These are phyloP conservation scores for Lepus oiostolus DNA, from an alignment of 2,797 vertebrate species.

Conservation along the genomic window DNA sequence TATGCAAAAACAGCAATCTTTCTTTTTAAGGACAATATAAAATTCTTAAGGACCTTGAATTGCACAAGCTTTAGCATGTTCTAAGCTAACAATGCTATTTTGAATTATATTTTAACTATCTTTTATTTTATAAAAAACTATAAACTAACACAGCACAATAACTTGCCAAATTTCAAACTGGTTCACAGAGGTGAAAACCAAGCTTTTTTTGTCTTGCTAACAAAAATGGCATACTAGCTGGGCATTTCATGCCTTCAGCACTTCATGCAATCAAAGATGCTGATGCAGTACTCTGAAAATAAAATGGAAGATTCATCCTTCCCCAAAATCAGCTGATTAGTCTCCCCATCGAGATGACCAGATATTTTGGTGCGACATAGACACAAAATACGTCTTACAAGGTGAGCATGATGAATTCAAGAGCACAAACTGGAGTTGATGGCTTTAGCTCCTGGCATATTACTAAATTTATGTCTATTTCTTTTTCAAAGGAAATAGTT, in stretches of 20 bases:
- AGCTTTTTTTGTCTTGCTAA: constrained; percentile 41
- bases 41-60: constrained; percentile 53
- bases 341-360: neutral
- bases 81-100: neutral
- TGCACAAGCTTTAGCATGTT: neutral
- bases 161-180: constrained; percentile 63
- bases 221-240: constrained; percentile 38
- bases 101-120: constrained; percentile 17
- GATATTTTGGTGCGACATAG: constrained; percentile 15
- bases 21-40: neutral
- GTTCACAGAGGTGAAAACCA: neutral
- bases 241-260: constrained; percentile 1
- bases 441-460: neutral
- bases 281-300: neutral
- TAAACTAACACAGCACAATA: constrained; percentile 10
- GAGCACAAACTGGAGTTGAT: constrained; percentile 34
- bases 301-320: neutral
- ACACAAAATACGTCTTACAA: neutral
- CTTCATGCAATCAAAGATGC: neutral
- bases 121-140: constrained; percentile 23
- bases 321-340: neutral
- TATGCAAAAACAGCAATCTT: neutral
- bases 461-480: constrained; percentile 20
- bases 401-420: neutral
- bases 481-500: constrained; percentile 51